Evolutionary conservation across 1,140 invertebrate species (phyloP), one percentile per base, ranked within the genome.

Genomic region (Caenorhabditis tropicalis): DNA sequence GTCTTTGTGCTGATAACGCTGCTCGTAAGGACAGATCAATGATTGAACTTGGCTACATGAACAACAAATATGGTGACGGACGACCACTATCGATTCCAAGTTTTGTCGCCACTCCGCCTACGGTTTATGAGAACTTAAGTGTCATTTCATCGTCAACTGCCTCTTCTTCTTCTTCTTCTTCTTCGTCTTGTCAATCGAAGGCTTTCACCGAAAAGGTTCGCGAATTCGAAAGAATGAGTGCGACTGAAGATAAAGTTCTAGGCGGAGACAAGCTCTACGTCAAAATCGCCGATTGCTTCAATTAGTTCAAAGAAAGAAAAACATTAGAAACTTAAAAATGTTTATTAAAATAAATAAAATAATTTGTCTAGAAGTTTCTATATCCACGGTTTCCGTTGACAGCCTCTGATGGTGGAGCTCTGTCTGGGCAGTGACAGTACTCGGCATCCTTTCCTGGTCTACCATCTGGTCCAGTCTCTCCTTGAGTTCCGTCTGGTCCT

Each of bases 391-490:
- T 74, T 39, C 27, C 33, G 36, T 74, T 74, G 65, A 74, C 65
- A 43, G 36, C 65, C 65, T 74, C 65, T 43, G 65, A 74, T 74
- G 65, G 65, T 74, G 65, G 65, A 74, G 65, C 33, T 43, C 86
- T 85, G 36, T 82, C 82, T 24, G 88, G 88, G 85, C 88, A 88
- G 19, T 85, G 79, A 49, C 88, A 88, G 79, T 89, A 88, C 56
- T 89, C 86, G 19, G 88, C 88, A 74, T 88, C 88, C 79, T 89
- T 89, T 51, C 88, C 88, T 58, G 88, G 88, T 58, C 84, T 49
- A 29, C 88, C 88, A 65, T 82, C 84, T 31, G 83, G 81, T 70
- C 88, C 88, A 79, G 86, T 87, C 16, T 88, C 88, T 86, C 87
- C 87, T 7, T 12, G 24, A 16, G 36, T 31, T 86, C 88, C 88